These are phyloP conservation scores for Sinocyclocheilus grahami DNA, from an alignment of 2,113 vertebrate genomes.

Conservation along the genomic window DNA sequence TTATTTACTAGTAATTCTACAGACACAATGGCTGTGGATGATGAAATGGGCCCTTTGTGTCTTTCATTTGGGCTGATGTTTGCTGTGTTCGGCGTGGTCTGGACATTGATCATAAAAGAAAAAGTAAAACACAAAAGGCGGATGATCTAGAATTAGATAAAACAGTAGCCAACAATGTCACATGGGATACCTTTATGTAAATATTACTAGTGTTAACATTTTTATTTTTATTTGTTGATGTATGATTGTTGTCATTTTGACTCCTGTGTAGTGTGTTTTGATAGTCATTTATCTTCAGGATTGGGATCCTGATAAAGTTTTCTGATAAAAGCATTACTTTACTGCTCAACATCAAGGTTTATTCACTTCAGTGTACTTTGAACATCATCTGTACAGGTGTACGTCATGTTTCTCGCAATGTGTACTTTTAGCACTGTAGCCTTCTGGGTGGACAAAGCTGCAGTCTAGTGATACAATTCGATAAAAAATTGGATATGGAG, in stretches of 20 bases:
- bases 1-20: neutral
- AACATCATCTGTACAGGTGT: constrained; percentile 27
- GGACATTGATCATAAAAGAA: constrained; percentile 69
- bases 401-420: constrained; percentile 24
- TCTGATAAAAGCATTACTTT: constrained; percentile 44
- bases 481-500: constrained; percentile 55
- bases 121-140: constrained; percentile 54
- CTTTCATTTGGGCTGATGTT: constrained; percentile 69
- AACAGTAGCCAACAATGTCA: neutral
- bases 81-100: constrained; percentile 66
- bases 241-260: neutral
- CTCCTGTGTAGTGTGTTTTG: neutral
- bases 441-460: neutral
- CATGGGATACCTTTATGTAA: neutral
- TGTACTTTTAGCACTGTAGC: neutral
- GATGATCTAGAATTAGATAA: neutral
- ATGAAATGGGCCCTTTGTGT: constrained; percentile 63
- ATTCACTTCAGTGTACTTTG: constrained; percentile 50
- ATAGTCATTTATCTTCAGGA: neutral
- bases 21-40: neutral
- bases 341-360: constrained; percentile 39
- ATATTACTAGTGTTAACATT: neutral
- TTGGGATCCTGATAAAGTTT: constrained; percentile 10
- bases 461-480: neutral
- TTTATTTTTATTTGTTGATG: neutral